Conservation (phyloP, 2,113 vertebrate species). For the Ellobius talpinus region DNA sequence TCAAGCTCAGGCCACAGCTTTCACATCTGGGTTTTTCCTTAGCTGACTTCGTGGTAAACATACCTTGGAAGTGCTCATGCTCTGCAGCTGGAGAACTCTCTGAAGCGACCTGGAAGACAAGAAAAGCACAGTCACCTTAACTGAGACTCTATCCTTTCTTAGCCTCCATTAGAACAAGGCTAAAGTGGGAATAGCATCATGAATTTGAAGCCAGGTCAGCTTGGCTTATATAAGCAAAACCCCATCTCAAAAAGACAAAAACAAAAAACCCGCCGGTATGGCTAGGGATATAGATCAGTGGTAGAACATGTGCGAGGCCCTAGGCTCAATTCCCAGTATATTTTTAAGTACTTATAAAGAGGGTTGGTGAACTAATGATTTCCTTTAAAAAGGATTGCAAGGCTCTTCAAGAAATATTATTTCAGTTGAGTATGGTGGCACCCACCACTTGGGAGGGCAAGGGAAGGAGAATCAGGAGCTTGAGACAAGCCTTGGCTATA, state of each 20-base stretch:
- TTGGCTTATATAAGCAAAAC: not conserved
- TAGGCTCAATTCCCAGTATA: not conserved
- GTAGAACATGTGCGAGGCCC: not conserved
- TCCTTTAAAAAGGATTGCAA: conserved; percentile 31
- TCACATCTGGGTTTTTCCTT: not conserved
- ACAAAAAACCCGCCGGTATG: not conserved
- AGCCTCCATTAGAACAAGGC: not conserved
- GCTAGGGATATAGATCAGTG: not conserved
- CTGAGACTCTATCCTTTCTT: not conserved
- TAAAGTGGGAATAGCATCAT: not conserved
- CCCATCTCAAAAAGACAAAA: not conserved
- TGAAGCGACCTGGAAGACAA: conserved; percentile 78
- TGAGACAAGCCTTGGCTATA: not conserved
- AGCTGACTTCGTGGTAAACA: not conserved
- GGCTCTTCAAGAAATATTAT: not conserved
- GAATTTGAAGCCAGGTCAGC: not conserved
- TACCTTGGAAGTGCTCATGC: conserved; percentile 78
- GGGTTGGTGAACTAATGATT: not conserved
- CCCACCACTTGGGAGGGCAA: not conserved
- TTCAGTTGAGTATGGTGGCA: not conserved
- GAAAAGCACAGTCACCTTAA: conserved; percentile 59
- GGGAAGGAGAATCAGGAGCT: not conserved
- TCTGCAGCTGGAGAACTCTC: conserved; percentile 74
- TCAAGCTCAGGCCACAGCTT: not conserved
- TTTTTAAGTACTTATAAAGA: too few species aligned